Conservation (phyloP, 2,888 invertebrate genomes). For the Gibbula magus region DNA sequence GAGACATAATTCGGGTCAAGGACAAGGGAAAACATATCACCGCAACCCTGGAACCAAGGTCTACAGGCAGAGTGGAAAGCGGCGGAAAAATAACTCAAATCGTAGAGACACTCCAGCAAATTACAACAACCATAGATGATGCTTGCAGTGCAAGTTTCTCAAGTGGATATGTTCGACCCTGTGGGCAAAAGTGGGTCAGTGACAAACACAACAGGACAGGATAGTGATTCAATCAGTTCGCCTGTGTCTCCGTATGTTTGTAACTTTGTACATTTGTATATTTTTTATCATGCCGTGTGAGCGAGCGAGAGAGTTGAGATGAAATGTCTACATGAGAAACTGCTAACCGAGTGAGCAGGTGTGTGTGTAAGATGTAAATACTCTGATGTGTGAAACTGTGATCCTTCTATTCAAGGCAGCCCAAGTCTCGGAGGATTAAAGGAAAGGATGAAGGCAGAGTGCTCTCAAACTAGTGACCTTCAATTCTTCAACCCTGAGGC, state of each 20-base stretch:
- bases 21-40: constrained; percentile 18
- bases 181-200: neutral
- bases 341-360: neutral
- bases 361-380: neutral
- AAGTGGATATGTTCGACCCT: neutral
- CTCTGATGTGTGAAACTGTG: neutral
- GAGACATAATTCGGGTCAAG: neutral
- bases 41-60: constrained; percentile 26
- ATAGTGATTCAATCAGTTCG: neutral
- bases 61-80: constrained; percentile 31
- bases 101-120: constrained; percentile 28
- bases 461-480: neutral
- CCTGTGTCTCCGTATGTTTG: neutral
- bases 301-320: too few relatives aligned
- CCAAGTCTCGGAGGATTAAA: neutral
- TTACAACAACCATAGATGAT: constrained; percentile 25
- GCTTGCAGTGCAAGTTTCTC: neutral
- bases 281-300: neutral
- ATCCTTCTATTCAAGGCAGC: neutral
- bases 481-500: neutral
- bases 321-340: too few relatives aligned
- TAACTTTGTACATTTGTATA: constrained; percentile 5
- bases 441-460: too few relatives aligned
- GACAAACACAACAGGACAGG: too few relatives aligned
- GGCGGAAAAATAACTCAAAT: constrained; percentile 37